These are phyloP conservation scores for Sparus aurata DNA, from an alignment of 2,797 vertebrate genomes.

Conservation along the genomic window DNA sequence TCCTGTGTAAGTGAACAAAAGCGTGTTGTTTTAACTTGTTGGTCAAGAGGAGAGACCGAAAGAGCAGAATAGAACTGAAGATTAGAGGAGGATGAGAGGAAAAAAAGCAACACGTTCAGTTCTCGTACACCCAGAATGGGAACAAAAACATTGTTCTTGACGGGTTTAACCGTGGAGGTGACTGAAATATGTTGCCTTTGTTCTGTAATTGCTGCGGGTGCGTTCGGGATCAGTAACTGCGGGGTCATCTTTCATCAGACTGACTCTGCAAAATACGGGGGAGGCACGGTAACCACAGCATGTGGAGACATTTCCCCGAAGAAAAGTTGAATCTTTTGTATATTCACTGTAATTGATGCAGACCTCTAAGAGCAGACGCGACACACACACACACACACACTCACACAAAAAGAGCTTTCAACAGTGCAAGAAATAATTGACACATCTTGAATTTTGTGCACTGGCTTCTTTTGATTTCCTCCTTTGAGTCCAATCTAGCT, in stretches of 20 bases:
- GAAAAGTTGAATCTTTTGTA: not conserved
- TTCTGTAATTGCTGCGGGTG: slow-evolving; percentile 33
- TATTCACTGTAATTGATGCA: not conserved
- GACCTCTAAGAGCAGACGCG: not conserved
- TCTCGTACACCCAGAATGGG: not conserved
- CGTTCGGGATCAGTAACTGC: not conserved
- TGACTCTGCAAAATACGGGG: not conserved
- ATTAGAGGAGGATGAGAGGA: slow-evolving; percentile 1
- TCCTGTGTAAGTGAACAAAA: not conserved
- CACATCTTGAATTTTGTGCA: slow-evolving; percentile 6
- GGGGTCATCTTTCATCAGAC: slow-evolving; percentile 15
- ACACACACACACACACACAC: too few relatives aligned
- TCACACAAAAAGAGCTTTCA: slow-evolving; percentile 2
- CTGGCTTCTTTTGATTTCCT: not conserved
- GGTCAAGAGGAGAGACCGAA: not conserved
- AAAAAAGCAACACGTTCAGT: slow-evolving; percentile 3
- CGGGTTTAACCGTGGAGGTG: not conserved
- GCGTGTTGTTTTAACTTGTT: not conserved
- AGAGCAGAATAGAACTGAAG: not conserved
- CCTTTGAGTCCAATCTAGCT: not conserved
- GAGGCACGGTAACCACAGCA: not conserved
- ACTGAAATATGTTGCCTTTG: slow-evolving; percentile 21
- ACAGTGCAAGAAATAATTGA: slow-evolving; percentile 9
- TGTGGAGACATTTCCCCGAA: slow-evolving; percentile 12
- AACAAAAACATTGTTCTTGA: slow-evolving; percentile 15